Base-by-base conservation (phyloP, 2,797 vertebrate genomes). In the Chelmon rostratus region DNA sequence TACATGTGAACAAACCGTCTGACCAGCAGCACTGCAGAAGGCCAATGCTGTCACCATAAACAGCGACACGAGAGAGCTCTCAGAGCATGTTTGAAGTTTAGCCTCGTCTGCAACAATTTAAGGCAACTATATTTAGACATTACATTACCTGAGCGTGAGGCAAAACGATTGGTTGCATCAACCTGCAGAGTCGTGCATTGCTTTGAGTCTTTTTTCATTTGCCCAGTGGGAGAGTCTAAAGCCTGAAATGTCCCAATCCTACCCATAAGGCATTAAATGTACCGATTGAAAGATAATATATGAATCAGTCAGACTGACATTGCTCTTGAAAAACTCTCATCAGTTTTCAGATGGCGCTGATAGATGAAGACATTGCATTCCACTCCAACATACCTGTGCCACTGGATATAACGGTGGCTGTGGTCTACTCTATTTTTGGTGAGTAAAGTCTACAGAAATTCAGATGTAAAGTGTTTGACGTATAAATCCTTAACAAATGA, bases 341-440 rank as follows among this genome's bases (percentile, higher is more conserved):
- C 8, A 57, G 18, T 84, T 92, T 92, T 57, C 82, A 94, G 94
- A 95, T 95, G 95, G 84, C 3, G 64, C 42, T 58, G 46, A 61
- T 77, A 33, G 72, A 85, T 68, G 90, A 95, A 62, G 93, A 92
- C 57, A 54, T 78, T 16, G 87, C 84, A 11, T 95, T 94, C 82
- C 85, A 85, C 50, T 95, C 95, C 40, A 95, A 68, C 80, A 95
- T 95, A 63, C 93, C 94, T 15, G 82, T 83, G 37, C 81, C 86
- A n/a, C 15, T 93, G 76, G 95, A 95, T 69, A 86, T 92, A 71
- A 84, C 81, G 0, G 91, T 95, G 81, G 94, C 94, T 8, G 84
- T 95, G 66, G 85, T 95, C 76, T 95, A 95, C 82, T 92, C 86
- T 35, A 57, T 95, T 52, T 94, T 95, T 81, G 95, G 94, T 95